Evolutionary conservation across 2,797 vertebrate species (phyloP).

Genomic region (Poeciliopsis presidionis): DNA sequence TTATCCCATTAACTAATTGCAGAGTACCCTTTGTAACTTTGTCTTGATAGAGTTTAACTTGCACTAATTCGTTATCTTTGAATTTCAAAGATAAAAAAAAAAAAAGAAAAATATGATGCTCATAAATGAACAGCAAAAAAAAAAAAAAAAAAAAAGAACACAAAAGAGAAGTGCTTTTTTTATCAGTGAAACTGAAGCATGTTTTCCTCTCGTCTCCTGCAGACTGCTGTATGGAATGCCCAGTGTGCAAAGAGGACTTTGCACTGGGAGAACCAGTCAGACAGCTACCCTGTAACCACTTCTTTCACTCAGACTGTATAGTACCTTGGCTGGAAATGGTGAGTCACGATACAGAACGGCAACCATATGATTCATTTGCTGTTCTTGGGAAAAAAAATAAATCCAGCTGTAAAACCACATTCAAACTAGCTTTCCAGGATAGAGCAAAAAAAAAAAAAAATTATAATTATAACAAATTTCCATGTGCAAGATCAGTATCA

Average conservation of each 20-base stretch:
- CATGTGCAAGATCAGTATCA: background rate
- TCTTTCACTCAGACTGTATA: slow-evolving; percentile 98
- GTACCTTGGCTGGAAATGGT: slow-evolving; percentile 99
- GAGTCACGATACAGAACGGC: slow-evolving; percentile 61
- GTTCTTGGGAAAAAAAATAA: background rate
- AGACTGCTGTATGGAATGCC: slow-evolving; percentile 94
- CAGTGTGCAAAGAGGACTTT: slow-evolving; percentile 98
- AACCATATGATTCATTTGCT: slow-evolving; percentile 2
- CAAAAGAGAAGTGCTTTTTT: background rate
- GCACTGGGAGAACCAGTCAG: slow-evolving; percentile 88
- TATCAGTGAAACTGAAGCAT: background rate
- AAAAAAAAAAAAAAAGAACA: too few species aligned
- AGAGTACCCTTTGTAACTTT: background rate
- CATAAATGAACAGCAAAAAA: too few species aligned
- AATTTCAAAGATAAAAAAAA: background rate
- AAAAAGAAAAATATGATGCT: background rate
- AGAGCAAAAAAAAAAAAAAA: background rate
- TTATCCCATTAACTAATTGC: slow-evolving; percentile 17
- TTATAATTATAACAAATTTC: background rate
- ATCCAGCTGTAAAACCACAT: background rate
- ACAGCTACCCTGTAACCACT: slow-evolving; percentile 95
- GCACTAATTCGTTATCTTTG: background rate
- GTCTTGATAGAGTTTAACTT: background rate
- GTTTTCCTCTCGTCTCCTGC: background rate
- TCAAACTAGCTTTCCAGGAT: background rate